These are phyloP conservation scores for Andrena haemorrhoa DNA, from an alignment of 2,888 invertebrate genomes.

Conservation along the genomic window DNA sequence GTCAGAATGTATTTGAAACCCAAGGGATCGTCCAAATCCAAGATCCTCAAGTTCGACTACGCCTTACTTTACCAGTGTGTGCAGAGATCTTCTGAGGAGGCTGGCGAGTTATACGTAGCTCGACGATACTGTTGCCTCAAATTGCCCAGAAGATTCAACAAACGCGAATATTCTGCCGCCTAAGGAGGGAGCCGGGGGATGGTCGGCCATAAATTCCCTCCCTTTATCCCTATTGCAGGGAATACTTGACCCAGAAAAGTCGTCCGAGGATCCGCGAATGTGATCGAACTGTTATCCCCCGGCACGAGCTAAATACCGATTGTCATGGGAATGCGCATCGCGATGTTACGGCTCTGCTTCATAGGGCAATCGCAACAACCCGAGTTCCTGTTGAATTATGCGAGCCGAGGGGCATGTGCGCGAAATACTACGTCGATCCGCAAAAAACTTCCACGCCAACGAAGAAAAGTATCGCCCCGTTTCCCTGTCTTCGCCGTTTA, in stretches of 20 bases:
- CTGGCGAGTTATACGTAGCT: not conserved
- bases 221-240: conserved; percentile 30
- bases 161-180: conserved; percentile 24
- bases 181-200: not conserved
- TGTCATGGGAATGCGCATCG: conserved; percentile 27
- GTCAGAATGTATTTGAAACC: too few relatives aligned
- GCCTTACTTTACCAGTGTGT: too few relatives aligned
- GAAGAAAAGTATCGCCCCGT: not conserved
- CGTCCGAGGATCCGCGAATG: conserved; percentile 33
- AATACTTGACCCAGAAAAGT: conserved; percentile 59
- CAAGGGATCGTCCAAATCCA: too few relatives aligned
- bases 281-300: conserved; percentile 34
- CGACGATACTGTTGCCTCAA: conserved; percentile 14
- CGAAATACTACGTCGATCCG: not conserved
- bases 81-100: not conserved
- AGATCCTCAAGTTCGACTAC: too few relatives aligned
- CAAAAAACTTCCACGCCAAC: conserved; percentile 2
- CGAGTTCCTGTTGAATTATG: not conserved
- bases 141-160: conserved; percentile 21
- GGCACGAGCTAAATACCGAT: conserved; percentile 26
- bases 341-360: not conserved
- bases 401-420: not conserved
- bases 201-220: conserved; percentile 40
- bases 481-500: conserved; percentile 32
- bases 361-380: not conserved